These are phyloP conservation scores for Lathronympha strigana DNA, from an alignment of 2,888 invertebrate species.

Conservation along the genomic window DNA sequence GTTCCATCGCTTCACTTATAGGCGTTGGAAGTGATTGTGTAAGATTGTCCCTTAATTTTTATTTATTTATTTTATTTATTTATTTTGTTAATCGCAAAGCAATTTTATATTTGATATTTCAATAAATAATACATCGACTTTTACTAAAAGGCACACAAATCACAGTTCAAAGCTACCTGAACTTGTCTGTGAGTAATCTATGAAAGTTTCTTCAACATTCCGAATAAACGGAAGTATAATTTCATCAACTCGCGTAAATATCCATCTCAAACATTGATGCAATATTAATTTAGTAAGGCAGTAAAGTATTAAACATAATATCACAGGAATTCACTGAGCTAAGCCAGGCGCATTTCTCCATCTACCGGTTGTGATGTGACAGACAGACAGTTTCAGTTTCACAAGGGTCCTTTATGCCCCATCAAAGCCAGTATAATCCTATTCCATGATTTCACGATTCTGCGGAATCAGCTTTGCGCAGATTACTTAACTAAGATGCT, in stretches of 20 bases:
- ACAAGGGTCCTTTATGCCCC: slow-evolving; percentile 36
- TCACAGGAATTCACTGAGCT: slow-evolving; percentile 16
- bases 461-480: slow-evolving; percentile 14
- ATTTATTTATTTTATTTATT: too few relatives aligned
- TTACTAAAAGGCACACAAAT: neutral
- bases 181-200: neutral
- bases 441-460: slow-evolving; percentile 35
- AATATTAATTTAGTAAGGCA: slow-evolving; percentile 12
- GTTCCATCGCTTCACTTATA: too few relatives aligned
- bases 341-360: slow-evolving; percentile 21
- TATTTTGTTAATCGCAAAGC: too few relatives aligned
- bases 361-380: slow-evolving; percentile 29
- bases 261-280: slow-evolving; percentile 2
- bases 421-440: slow-evolving; percentile 39
- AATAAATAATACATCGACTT: too few relatives aligned
- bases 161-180: neutral
- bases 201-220: neutral
- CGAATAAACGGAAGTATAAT: neutral
- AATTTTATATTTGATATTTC: too few relatives aligned
- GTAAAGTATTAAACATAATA: neutral
- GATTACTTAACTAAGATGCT: neutral
- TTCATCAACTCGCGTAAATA: neutral
- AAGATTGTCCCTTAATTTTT: too few relatives aligned
- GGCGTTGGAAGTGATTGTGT: too few relatives aligned
- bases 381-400: slow-evolving; percentile 33